phyloP scores from a whole-genome alignment of 2,113 vertebrate species.

The Microtus oregoni region DNA sequence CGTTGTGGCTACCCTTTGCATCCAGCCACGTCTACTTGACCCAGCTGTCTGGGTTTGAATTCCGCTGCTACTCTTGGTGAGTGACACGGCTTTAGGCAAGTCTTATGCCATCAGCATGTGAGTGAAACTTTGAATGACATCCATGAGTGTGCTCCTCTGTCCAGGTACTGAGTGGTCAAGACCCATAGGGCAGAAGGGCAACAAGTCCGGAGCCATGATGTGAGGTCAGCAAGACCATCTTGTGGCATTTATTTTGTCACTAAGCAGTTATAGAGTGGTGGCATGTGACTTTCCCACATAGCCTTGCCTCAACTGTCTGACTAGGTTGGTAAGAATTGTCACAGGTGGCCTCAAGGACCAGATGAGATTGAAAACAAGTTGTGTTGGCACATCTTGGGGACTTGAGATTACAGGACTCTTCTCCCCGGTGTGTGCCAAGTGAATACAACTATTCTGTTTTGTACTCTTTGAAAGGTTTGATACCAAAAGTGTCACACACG shows the following conservation, averaged over 20 bases:
- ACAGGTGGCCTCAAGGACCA: background rate
- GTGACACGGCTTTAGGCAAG: background rate
- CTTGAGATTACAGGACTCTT: too few relatives aligned
- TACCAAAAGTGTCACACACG: background rate
- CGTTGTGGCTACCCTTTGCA: rapidly evolving
- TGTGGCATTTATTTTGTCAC: background rate
- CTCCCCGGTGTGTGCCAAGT: background rate
- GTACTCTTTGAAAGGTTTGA: background rate
- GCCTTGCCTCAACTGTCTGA: background rate
- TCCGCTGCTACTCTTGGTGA: background rate
- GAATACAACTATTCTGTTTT: background rate
- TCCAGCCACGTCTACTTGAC: rapidly evolving
- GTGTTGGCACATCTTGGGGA: rapidly evolving
- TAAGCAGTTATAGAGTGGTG: rapidly evolving
- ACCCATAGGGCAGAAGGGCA: background rate
- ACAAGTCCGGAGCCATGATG: background rate
- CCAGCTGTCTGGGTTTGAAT: background rate
- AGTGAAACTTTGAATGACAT: background rate
- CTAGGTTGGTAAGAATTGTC: background rate
- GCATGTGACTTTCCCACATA: background rate
- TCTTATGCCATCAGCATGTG: rapidly evolving
- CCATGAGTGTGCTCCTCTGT: background rate
- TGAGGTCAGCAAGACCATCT: background rate
- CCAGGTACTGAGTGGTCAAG: background rate
- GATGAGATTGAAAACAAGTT: background rate